Conservation (phyloP, 2,888 invertebrate species). For the Brachynemurus nebulosus region DNA sequence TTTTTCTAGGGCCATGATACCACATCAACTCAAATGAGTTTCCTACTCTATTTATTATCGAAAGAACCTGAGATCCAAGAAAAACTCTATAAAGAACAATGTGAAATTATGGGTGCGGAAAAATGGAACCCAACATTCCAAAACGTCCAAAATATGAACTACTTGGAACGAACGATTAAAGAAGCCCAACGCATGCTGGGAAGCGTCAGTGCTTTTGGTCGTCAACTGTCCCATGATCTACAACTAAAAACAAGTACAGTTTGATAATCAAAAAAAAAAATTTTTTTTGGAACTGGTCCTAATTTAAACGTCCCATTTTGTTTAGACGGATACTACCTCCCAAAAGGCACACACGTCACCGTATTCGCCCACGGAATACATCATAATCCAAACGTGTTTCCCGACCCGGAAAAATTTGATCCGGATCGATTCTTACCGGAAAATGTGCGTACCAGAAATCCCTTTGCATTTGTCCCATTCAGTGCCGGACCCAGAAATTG, state of each 20-base stretch:
- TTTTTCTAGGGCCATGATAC: constrained; percentile 3
- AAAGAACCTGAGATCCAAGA: neutral
- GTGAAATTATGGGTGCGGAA: neutral
- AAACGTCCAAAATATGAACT: constrained; percentile 1
- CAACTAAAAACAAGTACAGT: too few species aligned
- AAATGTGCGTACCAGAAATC: constrained; percentile 25
- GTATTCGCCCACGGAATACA: constrained; percentile 26
- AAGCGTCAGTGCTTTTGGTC: too few species aligned
- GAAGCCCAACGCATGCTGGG: too few species aligned
- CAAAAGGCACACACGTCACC: too few species aligned
- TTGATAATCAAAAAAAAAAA: too few species aligned
- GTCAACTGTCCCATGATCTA: too few species aligned
- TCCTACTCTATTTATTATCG: neutral
- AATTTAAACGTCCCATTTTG: too few species aligned
- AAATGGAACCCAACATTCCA: neutral
- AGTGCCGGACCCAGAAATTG: constrained; percentile 26
- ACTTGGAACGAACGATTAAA: constrained; percentile 3
- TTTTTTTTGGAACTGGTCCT: too few species aligned
- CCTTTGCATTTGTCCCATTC: constrained; percentile 26
- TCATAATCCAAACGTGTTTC: constrained; percentile 27
- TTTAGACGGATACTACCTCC: too few species aligned
- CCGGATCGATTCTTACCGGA: constrained; percentile 33
- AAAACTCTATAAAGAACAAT: neutral
- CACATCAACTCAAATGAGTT: too few species aligned
- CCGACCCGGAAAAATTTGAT: constrained; percentile 32